Evolutionary conservation across 2,888 invertebrate species (phyloP).

Genomic region (Lycia hirtaria): DNA sequence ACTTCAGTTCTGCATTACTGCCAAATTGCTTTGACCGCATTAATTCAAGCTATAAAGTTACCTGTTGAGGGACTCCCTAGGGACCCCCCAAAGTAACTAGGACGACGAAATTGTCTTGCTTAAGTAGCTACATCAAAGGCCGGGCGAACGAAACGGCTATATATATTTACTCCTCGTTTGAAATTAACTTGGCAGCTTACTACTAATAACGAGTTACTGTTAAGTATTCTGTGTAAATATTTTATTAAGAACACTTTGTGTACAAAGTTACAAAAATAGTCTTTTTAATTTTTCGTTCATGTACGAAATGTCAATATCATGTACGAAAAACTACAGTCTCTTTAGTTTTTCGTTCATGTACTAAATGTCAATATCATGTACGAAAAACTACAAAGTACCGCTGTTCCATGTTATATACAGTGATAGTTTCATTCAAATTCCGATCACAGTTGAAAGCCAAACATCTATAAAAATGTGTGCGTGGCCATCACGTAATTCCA

Average conservation of each 20-base stretch:
- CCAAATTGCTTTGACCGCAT: slow-evolving; percentile 73
- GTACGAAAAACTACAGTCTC: too few relatives aligned
- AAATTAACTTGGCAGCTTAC: slow-evolving; percentile 27
- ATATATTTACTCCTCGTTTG: slow-evolving; percentile 18
- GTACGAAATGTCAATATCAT: slow-evolving; percentile 18
- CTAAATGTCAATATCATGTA: too few relatives aligned
- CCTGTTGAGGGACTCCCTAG: slow-evolving; percentile 67
- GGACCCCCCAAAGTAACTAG: slow-evolving; percentile 67
- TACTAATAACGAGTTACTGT: too few relatives aligned
- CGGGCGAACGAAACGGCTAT: slow-evolving; percentile 26
- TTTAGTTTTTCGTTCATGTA: too few relatives aligned
- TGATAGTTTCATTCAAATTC: too few relatives aligned
- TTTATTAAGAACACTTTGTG: slow-evolving; percentile 20
- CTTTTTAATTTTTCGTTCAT: slow-evolving; percentile 10
- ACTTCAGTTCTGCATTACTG: slow-evolving; percentile 53
- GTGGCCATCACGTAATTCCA: too few relatives aligned
- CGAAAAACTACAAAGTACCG: too few relatives aligned
- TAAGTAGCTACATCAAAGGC: slow-evolving; percentile 67
- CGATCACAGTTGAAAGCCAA: too few relatives aligned
- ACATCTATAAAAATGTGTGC: too few relatives aligned
- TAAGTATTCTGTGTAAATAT: too few relatives aligned
- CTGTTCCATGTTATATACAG: too few relatives aligned
- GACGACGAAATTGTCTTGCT: slow-evolving; percentile 69
- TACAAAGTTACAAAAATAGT: slow-evolving; percentile 32
- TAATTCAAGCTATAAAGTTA: slow-evolving; percentile 75